Evolutionary conservation across 2,888 invertebrate species (phyloP), one percentile per base, ranked within the genome.

Genomic region (Lucinisca nassula): DNA sequence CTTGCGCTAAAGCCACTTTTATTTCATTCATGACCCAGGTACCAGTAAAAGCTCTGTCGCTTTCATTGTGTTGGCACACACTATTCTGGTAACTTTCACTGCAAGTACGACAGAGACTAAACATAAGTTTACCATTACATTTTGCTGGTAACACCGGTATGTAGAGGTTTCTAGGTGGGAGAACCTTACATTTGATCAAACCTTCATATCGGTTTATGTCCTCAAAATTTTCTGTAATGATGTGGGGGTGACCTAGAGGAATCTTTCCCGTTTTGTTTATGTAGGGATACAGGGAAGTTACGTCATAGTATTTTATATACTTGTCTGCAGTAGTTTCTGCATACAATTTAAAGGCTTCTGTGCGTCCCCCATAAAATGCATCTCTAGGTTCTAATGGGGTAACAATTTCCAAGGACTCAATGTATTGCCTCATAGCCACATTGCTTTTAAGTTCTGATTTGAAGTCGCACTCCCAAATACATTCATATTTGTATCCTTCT

Each of bases 21-120:
- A 96, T 40, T 87, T 96, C 96, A 61, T 93, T 93, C 0, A 92
- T 91, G 4, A 96, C 94, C 95, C 94, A 96, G 6, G 95, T 95
- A 21, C 96, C 94, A 0, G 35, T 79, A 8, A 95, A 84, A 17
- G 84, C 78, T 58, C 94, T 84, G n/a, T 95, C 92, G 14, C 83
- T 82, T 10, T 91, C 82, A 27, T 79, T 87, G 83, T 96, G 84
- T 12, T 61, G 8, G 37, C 80, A 85, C 17, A 32, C 1, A 12
- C 27, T 38, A 58, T 79, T 75, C 58, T 86, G 74, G 17, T 58
- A 51, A 17, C 30, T 55, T 81, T 89, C 86, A 40, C 30, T 72
- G 40, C 87, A 88, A 0, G 88, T 91, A 14, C 92, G 85, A 91
- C 96, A 96, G 1, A 95, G 12, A 32, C 49, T 70, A 0, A 96